Percentiles rank a stretch among this genome's conserved stretches.
Evolutionary conservation across 2,113 vertebrate species (phyloP).

Genomic region (Synchiropus splendidus): DNA sequence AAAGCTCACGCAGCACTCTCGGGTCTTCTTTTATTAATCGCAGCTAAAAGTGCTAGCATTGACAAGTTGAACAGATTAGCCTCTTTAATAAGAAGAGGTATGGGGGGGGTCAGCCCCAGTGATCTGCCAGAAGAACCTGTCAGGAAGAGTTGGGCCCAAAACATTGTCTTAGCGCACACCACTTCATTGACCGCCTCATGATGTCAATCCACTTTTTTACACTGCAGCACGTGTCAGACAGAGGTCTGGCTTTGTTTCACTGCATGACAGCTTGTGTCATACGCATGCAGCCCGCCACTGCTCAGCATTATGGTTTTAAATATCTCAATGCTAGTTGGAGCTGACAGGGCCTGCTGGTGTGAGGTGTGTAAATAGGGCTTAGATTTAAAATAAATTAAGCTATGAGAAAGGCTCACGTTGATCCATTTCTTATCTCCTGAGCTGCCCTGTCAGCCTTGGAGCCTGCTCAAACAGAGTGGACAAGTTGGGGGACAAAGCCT

Average conservation of each 20-base stretch:
- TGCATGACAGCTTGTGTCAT: background rate
- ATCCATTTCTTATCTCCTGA: slow-evolving; percentile 64
- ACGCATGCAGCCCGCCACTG: background rate
- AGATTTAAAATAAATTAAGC: slow-evolving; percentile 68
- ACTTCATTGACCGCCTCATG: too few relatives aligned
- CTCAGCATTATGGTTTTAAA: slow-evolving; percentile 45
- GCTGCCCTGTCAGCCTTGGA: slow-evolving; percentile 55
- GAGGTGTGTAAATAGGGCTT: slow-evolving; percentile 54
- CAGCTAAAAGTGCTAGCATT: slow-evolving; percentile 88
- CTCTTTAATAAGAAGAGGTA: slow-evolving; percentile 66
- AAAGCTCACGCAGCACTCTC: slow-evolving; percentile 71
- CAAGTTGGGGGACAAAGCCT: slow-evolving; percentile 30
- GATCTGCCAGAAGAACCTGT: slow-evolving; percentile 72
- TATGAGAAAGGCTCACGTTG: slow-evolving; percentile 65
- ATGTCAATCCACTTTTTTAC: background rate
- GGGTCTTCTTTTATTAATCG: slow-evolving; percentile 87
- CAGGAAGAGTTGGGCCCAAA: slow-evolving; percentile 28
- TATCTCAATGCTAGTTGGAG: slow-evolving; percentile 52
- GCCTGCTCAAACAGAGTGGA: slow-evolving; percentile 43
- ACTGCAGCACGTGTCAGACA: background rate
- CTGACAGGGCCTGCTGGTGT: slow-evolving; percentile 46
- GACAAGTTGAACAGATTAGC: slow-evolving; percentile 87
- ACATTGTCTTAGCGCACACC: too few relatives aligned
- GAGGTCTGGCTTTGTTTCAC: slow-evolving; percentile 1
- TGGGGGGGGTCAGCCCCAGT: slow-evolving; percentile 64